A percentile compares a stretch with the other conserved stretches of the same genome.
These are phyloP conservation scores for Anthopleura xanthogrammica DNA, from an alignment of 92 coral and sea anemone species.

Conservation along the genomic window DNA sequence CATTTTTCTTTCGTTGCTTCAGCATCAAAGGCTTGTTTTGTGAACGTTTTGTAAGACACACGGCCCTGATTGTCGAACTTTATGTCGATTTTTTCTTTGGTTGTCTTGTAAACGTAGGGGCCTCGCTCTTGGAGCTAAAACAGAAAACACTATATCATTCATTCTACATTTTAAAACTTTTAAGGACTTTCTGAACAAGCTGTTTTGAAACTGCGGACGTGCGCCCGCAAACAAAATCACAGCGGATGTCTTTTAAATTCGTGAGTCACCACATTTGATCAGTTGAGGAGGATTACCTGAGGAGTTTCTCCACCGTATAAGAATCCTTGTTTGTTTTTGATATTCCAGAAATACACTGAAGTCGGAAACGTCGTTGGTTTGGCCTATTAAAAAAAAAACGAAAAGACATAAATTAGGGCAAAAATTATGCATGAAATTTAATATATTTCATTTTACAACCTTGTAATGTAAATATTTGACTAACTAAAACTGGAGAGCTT, in stretches of 20 bases:
- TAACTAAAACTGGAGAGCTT: no score
- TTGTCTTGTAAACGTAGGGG: slow-evolving; percentile 78
- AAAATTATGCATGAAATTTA: no score
- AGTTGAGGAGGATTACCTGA: slow-evolving; percentile 39
- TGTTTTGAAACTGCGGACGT: no score
- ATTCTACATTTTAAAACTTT: neutral
- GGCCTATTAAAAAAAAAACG: no score
- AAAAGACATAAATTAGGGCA: no score
- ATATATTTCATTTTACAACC: no score
- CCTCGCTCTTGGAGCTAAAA: slow-evolving; percentile 73
- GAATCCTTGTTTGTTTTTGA: slow-evolving; percentile 75
- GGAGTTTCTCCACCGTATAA: slow-evolving; percentile 65
- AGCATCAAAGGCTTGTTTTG: slow-evolving; percentile 49
- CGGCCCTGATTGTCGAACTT: slow-evolving; percentile 42
- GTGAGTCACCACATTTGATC: neutral
- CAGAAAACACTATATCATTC: neutral
- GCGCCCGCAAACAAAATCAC: neutral
- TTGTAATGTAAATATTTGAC: no score
- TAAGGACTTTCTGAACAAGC: no score
- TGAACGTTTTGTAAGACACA: slow-evolving; percentile 63
- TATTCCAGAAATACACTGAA: slow-evolving; percentile 36
- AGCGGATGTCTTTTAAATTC: no score
- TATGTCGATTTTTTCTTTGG: slow-evolving; percentile 55
- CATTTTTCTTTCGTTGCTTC: slow-evolving; percentile 57
- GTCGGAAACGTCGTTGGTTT: no score